These are phyloP conservation scores for Galeopsomyia nigrocyanea DNA, from an alignment of 2,888 invertebrate genomes.

Conservation along the genomic window DNA sequence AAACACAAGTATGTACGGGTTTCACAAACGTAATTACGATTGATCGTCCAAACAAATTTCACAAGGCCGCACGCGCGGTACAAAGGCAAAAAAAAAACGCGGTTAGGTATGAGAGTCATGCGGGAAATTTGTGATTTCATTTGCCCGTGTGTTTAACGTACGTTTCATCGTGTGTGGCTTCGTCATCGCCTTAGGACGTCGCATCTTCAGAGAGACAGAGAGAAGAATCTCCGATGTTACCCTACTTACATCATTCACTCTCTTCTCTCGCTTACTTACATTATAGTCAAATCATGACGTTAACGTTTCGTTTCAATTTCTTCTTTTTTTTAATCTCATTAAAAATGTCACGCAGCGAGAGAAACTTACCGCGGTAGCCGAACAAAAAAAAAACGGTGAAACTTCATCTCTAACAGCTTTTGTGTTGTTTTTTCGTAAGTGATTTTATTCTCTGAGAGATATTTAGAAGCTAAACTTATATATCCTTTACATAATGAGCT, in stretches of 20 bases:
- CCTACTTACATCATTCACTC: slow-evolving; percentile 45
- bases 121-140: slow-evolving; percentile 47
- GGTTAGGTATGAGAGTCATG: slow-evolving; percentile 36
- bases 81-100: neutral
- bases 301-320: no score
- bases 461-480: neutral
- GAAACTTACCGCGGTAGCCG: slow-evolving; percentile 14
- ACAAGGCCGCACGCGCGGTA: slow-evolving; percentile 1
- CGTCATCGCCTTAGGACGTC: slow-evolving; percentile 31
- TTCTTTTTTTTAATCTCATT: slow-evolving; percentile 32
- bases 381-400: slow-evolving; percentile 41
- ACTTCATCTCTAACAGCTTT: slow-evolving; percentile 8
- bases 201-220: slow-evolving; percentile 21
- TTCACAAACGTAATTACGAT: slow-evolving; percentile 37
- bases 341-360: slow-evolving; percentile 34
- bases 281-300: slow-evolving; percentile 47
- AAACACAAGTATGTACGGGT: no score
- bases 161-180: slow-evolving; percentile 43
- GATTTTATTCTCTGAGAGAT: slow-evolving; percentile 14
- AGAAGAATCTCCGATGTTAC: slow-evolving; percentile 24
- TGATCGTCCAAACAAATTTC: slow-evolving; percentile 33
- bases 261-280: slow-evolving; percentile 24
- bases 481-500: no score
- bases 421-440: neutral
- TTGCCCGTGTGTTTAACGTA: slow-evolving; percentile 41